Conservation (phyloP, 2,113 vertebrate genomes). For the Glaucomys volans region DNA sequence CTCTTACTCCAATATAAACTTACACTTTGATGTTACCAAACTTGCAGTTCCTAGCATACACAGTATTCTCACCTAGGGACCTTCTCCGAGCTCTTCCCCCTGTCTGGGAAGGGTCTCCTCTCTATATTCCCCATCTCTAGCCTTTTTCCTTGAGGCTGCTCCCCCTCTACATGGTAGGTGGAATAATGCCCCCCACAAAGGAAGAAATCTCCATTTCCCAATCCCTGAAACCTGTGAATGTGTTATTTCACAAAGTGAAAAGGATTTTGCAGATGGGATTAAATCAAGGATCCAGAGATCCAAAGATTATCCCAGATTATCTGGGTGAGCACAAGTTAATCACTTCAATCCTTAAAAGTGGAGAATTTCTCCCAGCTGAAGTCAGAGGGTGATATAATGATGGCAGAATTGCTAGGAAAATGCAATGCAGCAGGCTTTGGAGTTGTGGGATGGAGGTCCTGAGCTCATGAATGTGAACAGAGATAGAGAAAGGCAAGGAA, state of each 20-base stretch:
- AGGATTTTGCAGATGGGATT: background rate
- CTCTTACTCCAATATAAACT: background rate
- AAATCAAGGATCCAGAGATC: background rate
- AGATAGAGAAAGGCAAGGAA: background rate
- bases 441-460: no score
- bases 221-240: background rate
- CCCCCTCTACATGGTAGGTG: background rate
- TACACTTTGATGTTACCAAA: background rate
- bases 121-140: background rate
- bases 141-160: background rate
- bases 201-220: background rate
- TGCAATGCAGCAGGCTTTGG: background rate
- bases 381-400: background rate
- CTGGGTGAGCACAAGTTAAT: background rate
- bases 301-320: slow-evolving; percentile 13
- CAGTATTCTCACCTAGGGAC: background rate
- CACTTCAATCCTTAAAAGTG: background rate
- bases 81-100: background rate
- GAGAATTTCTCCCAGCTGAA: background rate
- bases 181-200: background rate
- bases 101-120: background rate
- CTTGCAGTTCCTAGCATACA: background rate
- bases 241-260: background rate
- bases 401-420: background rate
- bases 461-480: background rate